These are phyloP conservation scores for Myiagra hebetior DNA, from an alignment of 2,113 vertebrate species.

Conservation along the genomic window DNA sequence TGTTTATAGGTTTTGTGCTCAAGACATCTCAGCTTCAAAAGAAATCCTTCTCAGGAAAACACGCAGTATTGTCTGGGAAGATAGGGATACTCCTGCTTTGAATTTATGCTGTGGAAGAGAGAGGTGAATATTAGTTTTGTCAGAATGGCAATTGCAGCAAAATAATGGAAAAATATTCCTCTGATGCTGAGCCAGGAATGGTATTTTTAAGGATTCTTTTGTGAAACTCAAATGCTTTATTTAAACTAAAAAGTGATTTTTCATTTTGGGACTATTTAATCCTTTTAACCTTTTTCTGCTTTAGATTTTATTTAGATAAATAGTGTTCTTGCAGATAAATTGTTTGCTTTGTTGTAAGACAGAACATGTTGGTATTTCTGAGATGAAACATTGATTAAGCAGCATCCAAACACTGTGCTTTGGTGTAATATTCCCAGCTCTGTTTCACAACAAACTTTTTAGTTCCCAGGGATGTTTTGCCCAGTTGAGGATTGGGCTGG, in stretches of 20 bases:
- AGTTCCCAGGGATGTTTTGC: not conserved
- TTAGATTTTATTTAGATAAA: not conserved
- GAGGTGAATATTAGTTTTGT: not conserved
- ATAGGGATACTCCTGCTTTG: not conserved
- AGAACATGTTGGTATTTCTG: not conserved
- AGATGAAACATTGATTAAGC: not conserved
- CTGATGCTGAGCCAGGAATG: not conserved
- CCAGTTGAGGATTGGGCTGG: not conserved
- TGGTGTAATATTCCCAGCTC: not conserved
- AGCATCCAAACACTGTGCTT: not conserved
- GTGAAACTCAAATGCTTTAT: not conserved
- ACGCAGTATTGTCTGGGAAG: not conserved
- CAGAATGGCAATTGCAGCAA: not conserved
- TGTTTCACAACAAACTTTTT: not conserved
- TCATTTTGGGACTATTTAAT: not conserved
- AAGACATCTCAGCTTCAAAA: not conserved
- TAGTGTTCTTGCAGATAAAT: not conserved
- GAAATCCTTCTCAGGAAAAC: constrained; percentile 4
- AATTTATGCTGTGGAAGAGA: not conserved
- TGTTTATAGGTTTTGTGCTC: not conserved
- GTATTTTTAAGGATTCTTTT: not conserved
- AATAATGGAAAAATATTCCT: not conserved
- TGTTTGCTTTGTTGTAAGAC: not conserved
- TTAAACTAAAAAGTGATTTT: not conserved
- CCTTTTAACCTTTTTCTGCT: not conserved